Conservation (phyloP, 2,888 invertebrate genomes). For the Hirtodrosophila duncani region DNA sequence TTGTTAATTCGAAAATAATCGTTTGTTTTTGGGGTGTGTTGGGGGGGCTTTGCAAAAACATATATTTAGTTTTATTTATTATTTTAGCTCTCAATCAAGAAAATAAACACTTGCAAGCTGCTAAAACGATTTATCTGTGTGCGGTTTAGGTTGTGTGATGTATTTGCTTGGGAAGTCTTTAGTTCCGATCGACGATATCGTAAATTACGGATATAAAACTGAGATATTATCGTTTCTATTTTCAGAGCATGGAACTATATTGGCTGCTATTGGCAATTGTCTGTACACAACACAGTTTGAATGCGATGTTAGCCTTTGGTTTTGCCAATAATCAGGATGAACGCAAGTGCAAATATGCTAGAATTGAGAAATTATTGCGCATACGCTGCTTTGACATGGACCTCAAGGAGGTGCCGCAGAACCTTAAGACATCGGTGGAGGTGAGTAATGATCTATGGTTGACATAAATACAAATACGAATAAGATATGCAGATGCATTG, state of each 20-base stretch:
- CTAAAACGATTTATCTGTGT: conserved; percentile 20
- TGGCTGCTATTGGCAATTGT: conserved; percentile 57
- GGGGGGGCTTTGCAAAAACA: conserved; percentile 15
- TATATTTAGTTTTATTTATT: conserved; percentile 49
- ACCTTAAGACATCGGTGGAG: conserved; percentile 75
- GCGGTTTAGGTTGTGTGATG: conserved; percentile 12
- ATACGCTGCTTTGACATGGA: conserved; percentile 75
- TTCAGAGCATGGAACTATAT: conserved; percentile 62
- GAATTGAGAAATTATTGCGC: conserved; percentile 72
- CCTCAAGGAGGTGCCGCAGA: conserved; percentile 76
- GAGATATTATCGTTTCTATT: conserved; percentile 6
- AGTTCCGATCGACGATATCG: conserved; percentile 4
- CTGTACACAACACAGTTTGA: conserved; percentile 42
- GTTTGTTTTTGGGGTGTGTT: conserved; percentile 31
- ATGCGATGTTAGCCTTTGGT: conserved; percentile 70
- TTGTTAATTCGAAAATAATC: conserved; percentile 68
- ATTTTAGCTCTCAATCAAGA: conserved; percentile 21
- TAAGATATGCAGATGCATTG: too few species aligned
- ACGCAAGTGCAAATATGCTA: conserved; percentile 71
- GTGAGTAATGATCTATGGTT: conserved; percentile 54
- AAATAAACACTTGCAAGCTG: conserved; percentile 50
- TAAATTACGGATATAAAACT: not conserved
- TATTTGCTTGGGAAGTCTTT: not conserved
- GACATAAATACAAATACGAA: too few species aligned
- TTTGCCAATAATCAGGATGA: conserved; percentile 66